Conservation (phyloP, 2,113 vertebrate genomes). For the Pagrus major region DNA sequence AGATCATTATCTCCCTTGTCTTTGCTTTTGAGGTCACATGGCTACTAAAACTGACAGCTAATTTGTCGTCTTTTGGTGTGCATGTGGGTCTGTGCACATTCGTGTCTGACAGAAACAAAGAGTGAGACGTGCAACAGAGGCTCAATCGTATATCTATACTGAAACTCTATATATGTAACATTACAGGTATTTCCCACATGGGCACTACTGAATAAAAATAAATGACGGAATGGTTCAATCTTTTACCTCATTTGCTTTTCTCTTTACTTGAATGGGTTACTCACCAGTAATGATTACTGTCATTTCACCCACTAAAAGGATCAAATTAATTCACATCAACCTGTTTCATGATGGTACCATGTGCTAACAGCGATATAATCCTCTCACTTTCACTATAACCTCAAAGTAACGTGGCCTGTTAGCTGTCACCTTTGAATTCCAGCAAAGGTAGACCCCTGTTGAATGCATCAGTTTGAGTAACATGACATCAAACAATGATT, state of each 20-base stretch:
- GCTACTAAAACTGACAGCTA: conserved; percentile 68
- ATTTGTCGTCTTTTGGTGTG: conserved; percentile 62
- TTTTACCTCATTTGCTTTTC: conserved; percentile 17
- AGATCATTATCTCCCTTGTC: conserved; percentile 75
- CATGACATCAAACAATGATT: background rate
- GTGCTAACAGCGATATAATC: conserved; percentile 8
- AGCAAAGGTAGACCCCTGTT: background rate
- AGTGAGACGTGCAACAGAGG: conserved; percentile 18
- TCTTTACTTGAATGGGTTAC: conserved; percentile 23
- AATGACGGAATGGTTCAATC: conserved; percentile 12
- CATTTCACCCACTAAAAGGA: conserved; percentile 20
- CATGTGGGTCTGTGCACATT: conserved; percentile 12
- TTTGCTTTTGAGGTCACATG: conserved; percentile 73
- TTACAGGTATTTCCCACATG: background rate
- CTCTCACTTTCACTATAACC: conserved; percentile 3
- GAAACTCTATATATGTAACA: conserved; percentile 2
- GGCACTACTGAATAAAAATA: background rate
- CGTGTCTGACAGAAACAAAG: conserved; percentile 47
- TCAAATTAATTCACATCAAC: conserved; percentile 42
- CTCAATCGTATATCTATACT: background rate
- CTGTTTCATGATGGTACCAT: conserved; percentile 1
- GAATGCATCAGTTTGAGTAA: background rate
- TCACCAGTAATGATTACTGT: conserved; percentile 28
- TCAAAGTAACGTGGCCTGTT: conserved; percentile 4
- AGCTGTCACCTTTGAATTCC: background rate